These are phyloP conservation scores for Sycophila texana DNA, from an alignment of 2,888 invertebrate genomes.

Conservation along the genomic window DNA sequence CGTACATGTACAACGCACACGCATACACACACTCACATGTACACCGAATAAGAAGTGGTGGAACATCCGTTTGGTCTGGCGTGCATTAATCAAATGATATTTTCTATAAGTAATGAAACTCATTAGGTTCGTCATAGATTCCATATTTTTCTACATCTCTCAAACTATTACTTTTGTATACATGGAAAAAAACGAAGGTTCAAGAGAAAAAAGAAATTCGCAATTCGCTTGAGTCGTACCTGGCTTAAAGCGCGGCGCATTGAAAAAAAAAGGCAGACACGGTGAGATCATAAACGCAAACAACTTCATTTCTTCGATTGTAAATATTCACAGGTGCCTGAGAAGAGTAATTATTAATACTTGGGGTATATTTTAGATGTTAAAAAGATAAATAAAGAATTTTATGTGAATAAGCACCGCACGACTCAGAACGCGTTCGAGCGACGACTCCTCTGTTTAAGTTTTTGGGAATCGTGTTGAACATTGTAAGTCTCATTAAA, in stretches of 20 bases:
- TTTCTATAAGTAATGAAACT: conserved; percentile 53
- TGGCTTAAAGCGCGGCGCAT: conserved; percentile 20
- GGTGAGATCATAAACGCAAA: conserved; percentile 42
- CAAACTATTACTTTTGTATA: conserved; percentile 60
- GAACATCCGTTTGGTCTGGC: conserved; percentile 48
- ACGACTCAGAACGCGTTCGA: conserved; percentile 20
- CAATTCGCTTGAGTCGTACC: conserved; percentile 21
- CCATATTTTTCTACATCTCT: conserved; percentile 63
- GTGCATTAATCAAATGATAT: conserved; percentile 61
- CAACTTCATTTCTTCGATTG: conserved; percentile 66
- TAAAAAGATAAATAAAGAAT: conserved; percentile 20
- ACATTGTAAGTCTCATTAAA: conserved; percentile 23
- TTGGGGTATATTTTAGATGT: conserved; percentile 49
- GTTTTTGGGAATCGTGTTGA: conserved; percentile 24
- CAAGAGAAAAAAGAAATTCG: conserved; percentile 1
- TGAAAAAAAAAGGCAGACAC: not conserved
- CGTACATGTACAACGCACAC: not conserved
- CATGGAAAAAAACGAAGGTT: conserved; percentile 5
- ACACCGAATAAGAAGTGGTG: not conserved
- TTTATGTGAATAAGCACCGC: conserved; percentile 43
- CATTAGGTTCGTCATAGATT: conserved; percentile 59
- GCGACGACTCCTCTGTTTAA: conserved; percentile 20
- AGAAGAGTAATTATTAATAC: conserved; percentile 60
- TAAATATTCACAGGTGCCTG: conserved; percentile 75
- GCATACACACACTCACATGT: not conserved